A percentile compares a stretch with the other conserved stretches of the same genome.
phyloP scores from a whole-genome alignment of 1,140 invertebrate genomes.

The Elymnias hypermnestra region DNA sequence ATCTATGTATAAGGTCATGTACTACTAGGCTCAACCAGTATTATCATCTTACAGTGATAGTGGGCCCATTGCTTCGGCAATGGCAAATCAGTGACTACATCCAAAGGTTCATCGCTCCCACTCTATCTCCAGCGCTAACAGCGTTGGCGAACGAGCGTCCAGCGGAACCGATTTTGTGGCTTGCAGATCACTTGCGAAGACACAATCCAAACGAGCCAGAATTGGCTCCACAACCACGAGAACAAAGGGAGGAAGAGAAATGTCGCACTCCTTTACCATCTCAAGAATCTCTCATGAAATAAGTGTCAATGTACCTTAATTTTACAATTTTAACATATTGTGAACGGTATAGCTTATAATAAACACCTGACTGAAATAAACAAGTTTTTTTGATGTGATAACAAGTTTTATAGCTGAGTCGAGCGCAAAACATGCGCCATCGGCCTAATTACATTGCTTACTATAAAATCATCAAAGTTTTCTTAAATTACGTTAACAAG shows the following conservation, averaged over 20 bases:
- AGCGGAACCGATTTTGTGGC: conserved; percentile 84
- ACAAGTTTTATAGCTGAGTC: too few relatives aligned
- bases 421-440: too few relatives aligned
- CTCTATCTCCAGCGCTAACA: conserved; percentile 81
- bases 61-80: conserved; percentile 77
- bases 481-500: too few relatives aligned
- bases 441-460: too few relatives aligned
- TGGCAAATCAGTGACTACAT: conserved; percentile 82
- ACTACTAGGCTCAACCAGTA: too few relatives aligned
- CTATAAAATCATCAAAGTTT: too few relatives aligned
- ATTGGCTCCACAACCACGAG: conserved; percentile 30
- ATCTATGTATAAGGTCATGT: too few relatives aligned
- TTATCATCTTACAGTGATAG: conserved; percentile 78
- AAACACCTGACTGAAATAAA: too few relatives aligned
- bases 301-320: not conserved
- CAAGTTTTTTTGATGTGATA: too few relatives aligned
- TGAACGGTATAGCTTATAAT: too few relatives aligned
- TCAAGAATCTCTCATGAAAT: conserved; percentile 27
- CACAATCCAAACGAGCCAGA: conserved; percentile 87
- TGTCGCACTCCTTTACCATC: conserved; percentile 47
- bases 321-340: too few relatives aligned
- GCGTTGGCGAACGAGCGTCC: conserved; percentile 84
- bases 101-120: conserved; percentile 79
- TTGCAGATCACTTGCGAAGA: conserved; percentile 85
- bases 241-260: conserved; percentile 32